These are phyloP conservation scores for Petroica traversi DNA, from an alignment of 2,113 vertebrate genomes.

Conservation along the genomic window DNA sequence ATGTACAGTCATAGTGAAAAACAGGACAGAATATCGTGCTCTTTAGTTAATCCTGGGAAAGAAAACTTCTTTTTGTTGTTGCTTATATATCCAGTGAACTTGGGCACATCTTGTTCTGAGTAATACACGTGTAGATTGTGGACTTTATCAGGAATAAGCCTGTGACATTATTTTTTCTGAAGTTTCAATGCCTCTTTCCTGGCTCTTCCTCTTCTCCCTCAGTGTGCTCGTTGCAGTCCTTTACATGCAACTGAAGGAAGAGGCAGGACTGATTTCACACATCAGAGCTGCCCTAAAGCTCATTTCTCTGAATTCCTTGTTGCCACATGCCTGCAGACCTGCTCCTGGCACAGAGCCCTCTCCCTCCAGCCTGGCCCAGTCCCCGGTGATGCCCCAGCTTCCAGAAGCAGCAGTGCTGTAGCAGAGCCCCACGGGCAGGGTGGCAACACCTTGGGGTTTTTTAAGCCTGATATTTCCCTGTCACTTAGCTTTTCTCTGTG, in stretches of 20 bases:
- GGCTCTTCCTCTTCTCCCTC: neutral
- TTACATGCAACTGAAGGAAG: neutral
- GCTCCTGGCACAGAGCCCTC: neutral
- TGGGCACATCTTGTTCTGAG: neutral
- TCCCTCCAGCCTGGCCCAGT: neutral
- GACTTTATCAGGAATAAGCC: neutral
- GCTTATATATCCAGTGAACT: neutral
- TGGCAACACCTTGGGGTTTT: neutral
- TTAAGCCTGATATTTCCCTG: neutral
- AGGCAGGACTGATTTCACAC: neutral
- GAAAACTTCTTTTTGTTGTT: neutral
- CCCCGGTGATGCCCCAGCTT: neutral
- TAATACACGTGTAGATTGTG: neutral
- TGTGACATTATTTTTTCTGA: neutral
- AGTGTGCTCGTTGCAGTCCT: neutral
- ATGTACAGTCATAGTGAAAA: slow-evolving; percentile 44
- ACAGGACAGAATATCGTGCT: neutral
- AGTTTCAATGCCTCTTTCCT: neutral
- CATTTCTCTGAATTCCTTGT: neutral
- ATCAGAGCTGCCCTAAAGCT: neutral
- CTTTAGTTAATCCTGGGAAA: slow-evolving; percentile 37
- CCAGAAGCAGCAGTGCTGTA: neutral
- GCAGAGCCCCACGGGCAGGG: neutral
- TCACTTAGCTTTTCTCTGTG: neutral
- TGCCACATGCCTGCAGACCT: neutral